Conservation (phyloP, 2,113 vertebrate genomes). For the Ellobius talpinus region DNA sequence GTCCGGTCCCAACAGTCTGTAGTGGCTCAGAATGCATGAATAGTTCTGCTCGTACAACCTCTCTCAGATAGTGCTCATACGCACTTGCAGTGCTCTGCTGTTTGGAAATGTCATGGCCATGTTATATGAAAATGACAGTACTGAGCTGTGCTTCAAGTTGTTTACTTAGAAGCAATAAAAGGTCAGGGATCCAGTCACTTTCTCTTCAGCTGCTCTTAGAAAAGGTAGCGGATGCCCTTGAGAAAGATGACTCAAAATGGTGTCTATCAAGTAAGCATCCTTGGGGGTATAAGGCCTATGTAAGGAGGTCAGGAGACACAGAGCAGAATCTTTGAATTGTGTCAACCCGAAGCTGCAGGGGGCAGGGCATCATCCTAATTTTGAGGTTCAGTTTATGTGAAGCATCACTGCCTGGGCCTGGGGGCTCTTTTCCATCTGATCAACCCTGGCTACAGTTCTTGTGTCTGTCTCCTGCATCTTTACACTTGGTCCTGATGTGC, state of each 20-base stretch:
- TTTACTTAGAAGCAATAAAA: constrained; percentile 64
- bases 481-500: neutral
- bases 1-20: neutral
- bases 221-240: constrained; percentile 30
- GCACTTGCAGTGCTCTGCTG: constrained; percentile 23
- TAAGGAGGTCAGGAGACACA: neutral
- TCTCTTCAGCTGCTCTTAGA: neutral
- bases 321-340: neutral
- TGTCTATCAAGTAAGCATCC: neutral
- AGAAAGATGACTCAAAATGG: constrained; percentile 5
- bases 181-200: constrained; percentile 53
- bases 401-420: neutral
- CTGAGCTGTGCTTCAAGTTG: constrained; percentile 51
- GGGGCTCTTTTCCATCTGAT: neutral
- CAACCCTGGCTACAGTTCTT: neutral
- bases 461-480: neutral
- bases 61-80: constrained; percentile 21
- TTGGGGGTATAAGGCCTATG: neutral
- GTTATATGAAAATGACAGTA: constrained; percentile 66
- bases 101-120: constrained; percentile 68
- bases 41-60: constrained; percentile 25
- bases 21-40: neutral
- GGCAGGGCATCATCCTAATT: neutral
- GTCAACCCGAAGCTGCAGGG: neutral
- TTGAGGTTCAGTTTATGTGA: neutral